Conservation (phyloP, 2,113 vertebrate genomes). For the Callipepla californica region DNA sequence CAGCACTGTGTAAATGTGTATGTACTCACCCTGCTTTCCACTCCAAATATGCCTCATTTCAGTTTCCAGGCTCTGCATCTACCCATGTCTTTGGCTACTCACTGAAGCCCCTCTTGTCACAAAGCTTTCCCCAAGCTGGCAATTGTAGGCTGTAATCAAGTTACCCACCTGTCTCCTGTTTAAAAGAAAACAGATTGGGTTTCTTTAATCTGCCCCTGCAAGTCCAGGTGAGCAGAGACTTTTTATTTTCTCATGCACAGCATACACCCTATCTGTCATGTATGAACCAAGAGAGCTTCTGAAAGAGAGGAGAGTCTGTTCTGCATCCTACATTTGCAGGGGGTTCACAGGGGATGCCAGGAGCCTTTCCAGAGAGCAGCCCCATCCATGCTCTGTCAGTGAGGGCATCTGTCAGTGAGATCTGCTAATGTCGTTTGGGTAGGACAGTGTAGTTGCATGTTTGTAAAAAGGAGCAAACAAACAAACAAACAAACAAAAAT, state of each 20-base stretch:
- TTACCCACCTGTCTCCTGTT: background rate
- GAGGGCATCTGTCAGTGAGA: background rate
- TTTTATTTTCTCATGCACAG: background rate
- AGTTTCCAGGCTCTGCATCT: background rate
- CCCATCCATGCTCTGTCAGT: background rate
- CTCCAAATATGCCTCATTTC: background rate
- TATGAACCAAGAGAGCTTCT: background rate
- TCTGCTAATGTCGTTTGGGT: background rate
- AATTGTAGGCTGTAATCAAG: background rate
- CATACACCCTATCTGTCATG: background rate
- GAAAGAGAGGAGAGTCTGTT: background rate
- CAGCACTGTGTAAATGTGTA: rapidly evolving
- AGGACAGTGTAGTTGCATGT: background rate
- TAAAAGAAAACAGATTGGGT: background rate
- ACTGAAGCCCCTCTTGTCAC: background rate
- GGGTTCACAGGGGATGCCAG: background rate
- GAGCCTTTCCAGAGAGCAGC: background rate
- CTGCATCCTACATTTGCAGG: background rate
- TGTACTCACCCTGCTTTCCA: background rate
- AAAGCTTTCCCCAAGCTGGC: background rate
- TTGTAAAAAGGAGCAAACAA: background rate
- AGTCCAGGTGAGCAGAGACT: background rate
- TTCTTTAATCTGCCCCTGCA: background rate
- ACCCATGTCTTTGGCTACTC: background rate
- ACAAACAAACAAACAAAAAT: background rate